phyloP scores from a whole-genome alignment of 2,113 vertebrate genomes.

The Megalops atlanticus region DNA sequence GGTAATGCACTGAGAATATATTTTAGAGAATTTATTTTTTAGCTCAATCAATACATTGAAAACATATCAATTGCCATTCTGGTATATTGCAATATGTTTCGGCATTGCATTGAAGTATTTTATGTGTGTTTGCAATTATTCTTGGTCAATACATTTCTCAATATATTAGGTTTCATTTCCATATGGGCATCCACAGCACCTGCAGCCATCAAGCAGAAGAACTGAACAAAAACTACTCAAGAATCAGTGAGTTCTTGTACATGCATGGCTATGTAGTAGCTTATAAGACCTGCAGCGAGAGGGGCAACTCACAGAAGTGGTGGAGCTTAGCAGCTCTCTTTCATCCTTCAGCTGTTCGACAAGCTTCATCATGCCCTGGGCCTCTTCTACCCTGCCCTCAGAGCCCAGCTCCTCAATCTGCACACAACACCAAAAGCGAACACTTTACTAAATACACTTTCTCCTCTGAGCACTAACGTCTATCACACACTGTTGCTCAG shows the following conservation, averaged over 20 bases:
- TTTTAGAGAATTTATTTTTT: too few relatives aligned
- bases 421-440: slow-evolving; percentile 19
- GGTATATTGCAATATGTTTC: too few relatives aligned
- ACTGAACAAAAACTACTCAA: too few relatives aligned
- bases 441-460: slow-evolving; percentile 72
- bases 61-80: too few relatives aligned
- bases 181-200: too few relatives aligned
- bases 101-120: too few relatives aligned
- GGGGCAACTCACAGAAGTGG: slow-evolving; percentile 85
- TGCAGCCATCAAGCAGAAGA: too few relatives aligned
- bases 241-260: background rate
- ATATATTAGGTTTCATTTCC: too few relatives aligned
- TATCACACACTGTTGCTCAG: slow-evolving; percentile 96
- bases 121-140: too few relatives aligned
- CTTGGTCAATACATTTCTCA: too few relatives aligned
- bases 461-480: slow-evolving; percentile 79
- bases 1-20: background rate
- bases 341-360: slow-evolving; percentile 98
- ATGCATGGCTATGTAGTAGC: slow-evolving; percentile 89
- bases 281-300: slow-evolving; percentile 76
- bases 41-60: too few relatives aligned
- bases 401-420: slow-evolving; percentile 97
- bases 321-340: slow-evolving; percentile 88
- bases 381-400: slow-evolving; percentile 97
- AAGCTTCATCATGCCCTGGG: slow-evolving; percentile 99